Evolutionary conservation across 2,888 invertebrate genomes (phyloP).

Genomic region (Platycheirus rosarum): DNA sequence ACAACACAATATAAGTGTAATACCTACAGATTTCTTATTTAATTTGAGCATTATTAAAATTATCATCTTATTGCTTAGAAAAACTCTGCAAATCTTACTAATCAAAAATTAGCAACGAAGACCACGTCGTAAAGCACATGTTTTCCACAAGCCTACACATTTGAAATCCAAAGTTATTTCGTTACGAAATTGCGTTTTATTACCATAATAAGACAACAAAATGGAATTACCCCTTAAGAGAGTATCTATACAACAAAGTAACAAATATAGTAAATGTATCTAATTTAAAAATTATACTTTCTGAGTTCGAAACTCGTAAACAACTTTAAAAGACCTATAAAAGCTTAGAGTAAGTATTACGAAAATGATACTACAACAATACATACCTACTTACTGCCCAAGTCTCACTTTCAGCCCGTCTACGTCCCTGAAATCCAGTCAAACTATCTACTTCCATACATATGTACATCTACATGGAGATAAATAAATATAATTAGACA

Average conservation of each 20-base stretch:
- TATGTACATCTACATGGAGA: conserved; percentile 11
- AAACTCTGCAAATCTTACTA: too few relatives aligned
- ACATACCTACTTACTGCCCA: not conserved
- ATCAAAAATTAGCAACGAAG: too few relatives aligned
- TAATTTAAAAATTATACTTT: conserved; percentile 36
- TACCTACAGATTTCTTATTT: too few relatives aligned
- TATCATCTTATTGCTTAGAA: too few relatives aligned
- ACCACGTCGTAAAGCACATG: conserved; percentile 48
- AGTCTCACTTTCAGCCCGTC: not conserved
- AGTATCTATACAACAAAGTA: not conserved
- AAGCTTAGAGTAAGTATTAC: not conserved
- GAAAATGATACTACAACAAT: not conserved
- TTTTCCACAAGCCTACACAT: conserved; percentile 3
- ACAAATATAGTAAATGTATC: conserved; percentile 13
- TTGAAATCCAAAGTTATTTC: conserved; percentile 12
- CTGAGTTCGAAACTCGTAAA: conserved; percentile 36
- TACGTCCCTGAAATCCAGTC: too few relatives aligned
- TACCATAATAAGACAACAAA: conserved; percentile 40
- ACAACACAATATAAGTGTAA: too few relatives aligned
- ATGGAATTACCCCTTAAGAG: conserved; percentile 19
- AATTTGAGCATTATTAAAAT: too few relatives aligned
- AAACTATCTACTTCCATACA: not conserved
- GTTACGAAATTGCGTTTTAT: conserved; percentile 49
- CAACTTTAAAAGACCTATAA: conserved; percentile 21
- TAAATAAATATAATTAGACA: conserved; percentile 17